phyloP scores from a whole-genome alignment of 2,113 vertebrate genomes.

The Calyptommatus sinebrachiatus region DNA sequence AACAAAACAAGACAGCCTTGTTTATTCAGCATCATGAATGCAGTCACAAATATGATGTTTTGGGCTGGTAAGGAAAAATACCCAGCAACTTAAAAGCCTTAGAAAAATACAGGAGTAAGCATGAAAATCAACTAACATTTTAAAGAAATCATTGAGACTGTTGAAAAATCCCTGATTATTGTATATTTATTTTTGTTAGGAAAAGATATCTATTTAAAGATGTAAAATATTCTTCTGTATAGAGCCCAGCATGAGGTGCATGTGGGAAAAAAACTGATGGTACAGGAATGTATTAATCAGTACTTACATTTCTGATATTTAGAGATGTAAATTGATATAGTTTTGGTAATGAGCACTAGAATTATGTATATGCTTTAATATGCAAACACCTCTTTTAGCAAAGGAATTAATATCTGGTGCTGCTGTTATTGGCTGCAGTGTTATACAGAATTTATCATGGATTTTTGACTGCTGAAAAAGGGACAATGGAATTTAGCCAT shows the following conservation, averaged over 20 bases:
- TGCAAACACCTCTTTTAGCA: slow-evolving; percentile 71
- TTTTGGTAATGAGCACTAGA: slow-evolving; percentile 75
- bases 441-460: slow-evolving; percentile 81
- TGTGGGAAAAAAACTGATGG: slow-evolving; percentile 70
- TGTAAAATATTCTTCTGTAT: slow-evolving; percentile 62
- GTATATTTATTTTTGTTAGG: slow-evolving; percentile 62
- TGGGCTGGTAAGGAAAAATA: slow-evolving; percentile 58
- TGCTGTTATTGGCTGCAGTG: slow-evolving; percentile 83
- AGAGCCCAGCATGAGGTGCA: slow-evolving; percentile 78
- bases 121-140: slow-evolving; percentile 24
- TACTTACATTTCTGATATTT: slow-evolving; percentile 77
- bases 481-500: slow-evolving; percentile 79
- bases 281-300: slow-evolving; percentile 72
- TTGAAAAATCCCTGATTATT: slow-evolving; percentile 66
- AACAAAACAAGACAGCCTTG: slow-evolving; percentile 44
- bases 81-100: slow-evolving; percentile 37
- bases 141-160: slow-evolving; percentile 58
- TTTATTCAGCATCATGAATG: slow-evolving; percentile 61
- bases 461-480: slow-evolving; percentile 81
- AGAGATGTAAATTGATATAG: slow-evolving; percentile 77
- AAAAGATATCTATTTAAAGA: slow-evolving; percentile 52
- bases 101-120: slow-evolving; percentile 26
- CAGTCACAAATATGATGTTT: slow-evolving; percentile 55
- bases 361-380: slow-evolving; percentile 51
- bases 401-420: slow-evolving; percentile 82